These are phyloP conservation scores for Camponotus pennsylvanicus DNA, from an alignment of 1,140 invertebrate genomes.

Conservation along the genomic window DNA sequence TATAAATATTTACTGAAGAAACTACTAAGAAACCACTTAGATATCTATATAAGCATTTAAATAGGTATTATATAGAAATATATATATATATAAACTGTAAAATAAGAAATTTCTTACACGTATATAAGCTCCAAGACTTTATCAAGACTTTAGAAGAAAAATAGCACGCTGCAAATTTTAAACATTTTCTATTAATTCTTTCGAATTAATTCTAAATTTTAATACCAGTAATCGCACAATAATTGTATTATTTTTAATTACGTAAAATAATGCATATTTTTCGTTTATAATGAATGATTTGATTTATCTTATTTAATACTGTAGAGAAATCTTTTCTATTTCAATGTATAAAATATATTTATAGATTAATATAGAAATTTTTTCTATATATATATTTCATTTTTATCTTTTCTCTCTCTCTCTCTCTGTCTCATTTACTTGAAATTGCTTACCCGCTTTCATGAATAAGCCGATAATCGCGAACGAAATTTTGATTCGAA, in stretches of 20 bases:
- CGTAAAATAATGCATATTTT: not conserved
- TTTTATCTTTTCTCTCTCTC: not conserved
- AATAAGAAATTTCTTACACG: not conserved
- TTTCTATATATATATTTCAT: not conserved
- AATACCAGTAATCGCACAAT: no score
- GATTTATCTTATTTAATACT: not conserved
- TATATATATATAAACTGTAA: not conserved
- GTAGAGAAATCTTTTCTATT: not conserved
- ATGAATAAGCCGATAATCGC: slow-evolving; percentile 52
- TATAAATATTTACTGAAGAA: not conserved
- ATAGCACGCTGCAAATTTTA: not conserved
- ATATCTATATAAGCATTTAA: not conserved
- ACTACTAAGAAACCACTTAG: not conserved
- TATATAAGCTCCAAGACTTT: not conserved
- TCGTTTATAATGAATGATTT: not conserved
- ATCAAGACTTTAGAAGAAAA: not conserved
- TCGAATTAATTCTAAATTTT: no score
- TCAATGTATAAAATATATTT: no score
- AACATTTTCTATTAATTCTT: not conserved
- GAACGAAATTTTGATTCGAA: slow-evolving; percentile 47
- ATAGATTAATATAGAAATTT: no score
- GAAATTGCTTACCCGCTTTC: slow-evolving; percentile 9
- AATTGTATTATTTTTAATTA: no score
- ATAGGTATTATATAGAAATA: not conserved
- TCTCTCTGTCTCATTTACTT: not conserved